Percentiles rank a stretch among this genome's conserved stretches.
These are phyloP conservation scores for Neotragus pygmaeus DNA, from an alignment of 2,113 vertebrate species.

Conservation along the genomic window DNA sequence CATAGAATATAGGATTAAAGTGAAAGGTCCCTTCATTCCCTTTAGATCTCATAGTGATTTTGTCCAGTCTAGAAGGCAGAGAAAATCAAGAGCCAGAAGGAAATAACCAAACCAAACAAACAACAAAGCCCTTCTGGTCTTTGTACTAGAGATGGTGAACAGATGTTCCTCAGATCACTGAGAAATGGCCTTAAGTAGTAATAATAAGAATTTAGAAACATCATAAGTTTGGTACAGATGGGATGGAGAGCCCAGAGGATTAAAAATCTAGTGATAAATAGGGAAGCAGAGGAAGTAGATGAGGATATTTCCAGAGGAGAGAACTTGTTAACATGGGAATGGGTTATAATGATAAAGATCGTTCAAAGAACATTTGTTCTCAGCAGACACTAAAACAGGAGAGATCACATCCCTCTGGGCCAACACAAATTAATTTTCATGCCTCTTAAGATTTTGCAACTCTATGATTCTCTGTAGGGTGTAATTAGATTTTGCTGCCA, in stretches of 20 bases:
- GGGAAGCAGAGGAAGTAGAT: background rate
- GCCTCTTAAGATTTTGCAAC: background rate
- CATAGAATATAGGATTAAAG: background rate
- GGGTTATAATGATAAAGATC: background rate
- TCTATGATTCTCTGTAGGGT: background rate
- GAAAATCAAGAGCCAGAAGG: background rate
- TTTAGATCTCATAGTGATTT: background rate
- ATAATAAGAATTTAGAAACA: background rate
- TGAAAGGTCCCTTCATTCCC: background rate
- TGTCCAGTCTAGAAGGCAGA: background rate
- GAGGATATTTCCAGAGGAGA: background rate
- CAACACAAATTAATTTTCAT: background rate
- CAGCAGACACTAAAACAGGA: background rate
- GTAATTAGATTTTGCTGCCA: background rate
- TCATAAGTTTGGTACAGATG: background rate
- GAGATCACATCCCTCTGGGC: background rate
- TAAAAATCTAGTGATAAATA: constrained; percentile 10
- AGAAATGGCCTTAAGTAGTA: constrained; percentile 18
- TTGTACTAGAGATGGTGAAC: background rate
- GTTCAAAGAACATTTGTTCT: background rate
- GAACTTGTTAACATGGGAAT: background rate
- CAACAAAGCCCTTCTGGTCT: background rate
- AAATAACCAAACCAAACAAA: background rate
- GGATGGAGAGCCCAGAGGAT: background rate
- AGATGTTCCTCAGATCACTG: background rate